Evolutionary conservation across 1,140 invertebrate species (phyloP).

Genomic region (Nasonia giraulti): DNA sequence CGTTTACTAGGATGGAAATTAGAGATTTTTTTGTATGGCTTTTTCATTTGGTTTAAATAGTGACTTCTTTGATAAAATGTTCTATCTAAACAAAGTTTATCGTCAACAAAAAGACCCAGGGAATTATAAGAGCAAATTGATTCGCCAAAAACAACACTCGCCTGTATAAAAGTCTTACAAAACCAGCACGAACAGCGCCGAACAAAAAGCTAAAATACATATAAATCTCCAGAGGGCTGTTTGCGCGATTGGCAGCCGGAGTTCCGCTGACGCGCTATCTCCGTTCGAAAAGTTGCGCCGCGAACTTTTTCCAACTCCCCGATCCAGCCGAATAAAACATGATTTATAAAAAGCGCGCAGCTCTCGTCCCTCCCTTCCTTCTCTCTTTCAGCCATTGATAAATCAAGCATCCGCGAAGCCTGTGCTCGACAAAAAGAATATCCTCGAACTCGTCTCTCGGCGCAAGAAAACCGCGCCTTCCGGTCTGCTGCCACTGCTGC

Average conservation of each 20-base stretch:
- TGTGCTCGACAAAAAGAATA: constrained; percentile 27
- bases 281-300: constrained; percentile 13
- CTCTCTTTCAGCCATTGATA: constrained; percentile 9
- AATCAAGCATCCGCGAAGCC: constrained; percentile 27
- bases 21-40: background rate
- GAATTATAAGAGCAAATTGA: background rate
- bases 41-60: background rate
- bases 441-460: background rate
- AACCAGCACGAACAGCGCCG: background rate
- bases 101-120: background rate
- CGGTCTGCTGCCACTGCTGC: background rate
- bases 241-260: constrained; percentile 1
- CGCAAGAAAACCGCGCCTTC: background rate
- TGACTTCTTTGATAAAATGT: too few species aligned
- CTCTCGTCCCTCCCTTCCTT: background rate
- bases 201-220: background rate
- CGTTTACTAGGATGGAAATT: background rate
- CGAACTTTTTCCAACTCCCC: constrained; percentile 23
- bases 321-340: constrained; percentile 14
- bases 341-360: constrained; percentile 40
- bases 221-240: constrained; percentile 27
- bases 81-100: too few species aligned
- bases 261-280: constrained; percentile 29
- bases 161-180: background rate
- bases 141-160: background rate